phyloP scores from a whole-genome alignment of 2,797 vertebrate genomes.

The Arrhamphus sclerolepis region DNA sequence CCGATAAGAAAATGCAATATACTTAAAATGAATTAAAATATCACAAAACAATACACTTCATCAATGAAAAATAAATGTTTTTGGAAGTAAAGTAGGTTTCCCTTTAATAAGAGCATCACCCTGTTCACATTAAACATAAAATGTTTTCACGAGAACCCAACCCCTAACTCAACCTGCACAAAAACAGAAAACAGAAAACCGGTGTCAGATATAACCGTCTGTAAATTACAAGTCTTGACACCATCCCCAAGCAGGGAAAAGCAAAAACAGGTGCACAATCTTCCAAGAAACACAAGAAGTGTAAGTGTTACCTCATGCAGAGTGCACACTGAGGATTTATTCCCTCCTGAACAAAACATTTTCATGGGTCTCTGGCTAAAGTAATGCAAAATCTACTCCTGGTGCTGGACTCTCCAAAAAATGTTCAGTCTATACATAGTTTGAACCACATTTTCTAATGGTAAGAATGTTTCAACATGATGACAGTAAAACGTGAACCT shows the following conservation, averaged over 20 bases:
- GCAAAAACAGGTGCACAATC: constrained; percentile 70
- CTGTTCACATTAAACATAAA: no score
- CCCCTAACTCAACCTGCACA: background rate
- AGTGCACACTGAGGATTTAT: constrained; percentile 59
- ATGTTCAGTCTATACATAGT: constrained; percentile 43
- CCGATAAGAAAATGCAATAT: no score
- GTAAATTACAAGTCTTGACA: constrained; percentile 45
- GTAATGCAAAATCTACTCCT: constrained; percentile 48
- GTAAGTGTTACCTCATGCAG: constrained; percentile 64
- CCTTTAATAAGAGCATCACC: no score
- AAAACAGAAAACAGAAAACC: constrained; percentile 13
- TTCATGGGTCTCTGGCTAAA: constrained; percentile 62
- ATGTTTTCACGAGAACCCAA: background rate
- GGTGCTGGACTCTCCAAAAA: constrained; percentile 16
- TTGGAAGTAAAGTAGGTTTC: no score
- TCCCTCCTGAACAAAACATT: constrained; percentile 59
- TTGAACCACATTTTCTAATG: constrained; percentile 37
- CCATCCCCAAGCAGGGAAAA: constrained; percentile 31
- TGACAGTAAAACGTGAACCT: constrained; percentile 31
- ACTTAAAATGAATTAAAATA: no score
- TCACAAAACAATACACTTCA: background rate
- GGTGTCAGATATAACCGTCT: constrained; percentile 26
- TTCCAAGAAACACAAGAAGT: constrained; percentile 71
- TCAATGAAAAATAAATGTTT: background rate
- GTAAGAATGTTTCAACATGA: constrained; percentile 6